A percentile compares a stretch with the other conserved stretches of the same genome.
Conservation (phyloP, 1,140 invertebrate genomes). For the Drosophila watanabei region DNA sequence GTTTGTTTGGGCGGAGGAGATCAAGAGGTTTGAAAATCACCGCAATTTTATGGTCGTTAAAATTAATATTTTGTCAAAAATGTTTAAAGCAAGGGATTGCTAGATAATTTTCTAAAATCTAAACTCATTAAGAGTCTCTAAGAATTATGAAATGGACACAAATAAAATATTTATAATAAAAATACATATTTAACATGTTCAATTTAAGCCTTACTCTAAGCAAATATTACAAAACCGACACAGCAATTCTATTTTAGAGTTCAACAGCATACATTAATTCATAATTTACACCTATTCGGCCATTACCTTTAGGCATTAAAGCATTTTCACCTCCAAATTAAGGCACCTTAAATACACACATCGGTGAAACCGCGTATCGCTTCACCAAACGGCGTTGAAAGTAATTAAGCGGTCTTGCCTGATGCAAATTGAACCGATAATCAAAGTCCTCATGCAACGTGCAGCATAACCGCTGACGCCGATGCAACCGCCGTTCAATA, state of each 20-base stretch:
- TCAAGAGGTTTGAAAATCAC: no score
- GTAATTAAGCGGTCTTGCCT: conserved; percentile 8
- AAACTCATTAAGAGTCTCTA: neutral
- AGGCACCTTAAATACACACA: neutral
- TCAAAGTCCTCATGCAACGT: conserved; percentile 44
- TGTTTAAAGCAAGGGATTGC: neutral
- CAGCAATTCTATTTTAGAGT: neutral
- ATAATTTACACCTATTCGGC: neutral
- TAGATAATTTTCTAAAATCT: neutral
- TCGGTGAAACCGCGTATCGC: neutral
- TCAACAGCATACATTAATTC: neutral
- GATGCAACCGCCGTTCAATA: conserved; percentile 38
- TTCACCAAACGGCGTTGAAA: neutral
- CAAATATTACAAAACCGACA: neutral
- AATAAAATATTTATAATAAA: neutral
- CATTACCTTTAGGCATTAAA: no score
- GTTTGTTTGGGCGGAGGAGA: neutral
- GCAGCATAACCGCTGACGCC: conserved; percentile 22
- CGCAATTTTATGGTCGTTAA: neutral
- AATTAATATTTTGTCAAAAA: neutral
- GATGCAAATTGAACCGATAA: conserved; percentile 32
- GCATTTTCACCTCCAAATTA: neutral
- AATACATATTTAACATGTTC: neutral
- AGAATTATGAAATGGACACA: neutral
- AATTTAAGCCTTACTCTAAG: neutral